A percentile compares a stretch with the other conserved stretches of the same genome.
These are phyloP conservation scores for Otolemur crassicaudatus DNA, from an alignment of 2,797 vertebrate species.

Conservation along the genomic window DNA sequence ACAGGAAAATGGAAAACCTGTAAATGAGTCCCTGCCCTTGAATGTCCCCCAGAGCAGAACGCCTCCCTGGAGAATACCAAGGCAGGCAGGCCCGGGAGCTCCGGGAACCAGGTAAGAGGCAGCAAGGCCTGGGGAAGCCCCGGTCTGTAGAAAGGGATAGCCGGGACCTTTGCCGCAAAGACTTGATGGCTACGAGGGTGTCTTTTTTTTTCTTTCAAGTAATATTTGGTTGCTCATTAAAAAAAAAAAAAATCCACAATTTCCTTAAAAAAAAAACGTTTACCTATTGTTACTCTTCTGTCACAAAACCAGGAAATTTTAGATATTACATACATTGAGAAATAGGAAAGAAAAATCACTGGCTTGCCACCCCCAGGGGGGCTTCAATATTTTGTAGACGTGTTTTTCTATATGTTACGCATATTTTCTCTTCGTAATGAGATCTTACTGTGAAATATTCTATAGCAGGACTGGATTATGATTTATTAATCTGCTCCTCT, in stretches of 20 bases:
- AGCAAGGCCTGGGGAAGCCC: accelerated
- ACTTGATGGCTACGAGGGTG: accelerated
- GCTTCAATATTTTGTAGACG: not conserved
- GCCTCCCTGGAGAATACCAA: conserved; percentile 22
- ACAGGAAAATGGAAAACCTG: conserved; percentile 68
- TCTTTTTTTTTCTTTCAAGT: not conserved
- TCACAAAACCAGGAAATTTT: not conserved
- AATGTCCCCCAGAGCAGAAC: conserved; percentile 21
- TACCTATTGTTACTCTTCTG: not conserved
- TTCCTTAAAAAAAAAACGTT: not conserved
- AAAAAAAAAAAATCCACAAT: not conserved
- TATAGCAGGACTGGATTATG: not conserved
- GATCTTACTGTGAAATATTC: not conserved
- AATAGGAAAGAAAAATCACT: not conserved
- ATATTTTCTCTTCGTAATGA: not conserved
- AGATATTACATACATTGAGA: not conserved
- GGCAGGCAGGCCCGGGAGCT: not conserved
- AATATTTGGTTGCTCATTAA: not conserved
- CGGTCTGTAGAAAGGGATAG: accelerated
- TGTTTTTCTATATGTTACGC: not conserved
- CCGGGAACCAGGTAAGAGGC: conserved; percentile 52
- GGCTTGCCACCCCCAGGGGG: not conserved
- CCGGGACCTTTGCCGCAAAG: accelerated
- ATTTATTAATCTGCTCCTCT: not conserved
- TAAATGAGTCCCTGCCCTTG: conserved; percentile 71